Conservation (phyloP, 2,888 invertebrate genomes). For the Callimorpha dominula region DNA sequence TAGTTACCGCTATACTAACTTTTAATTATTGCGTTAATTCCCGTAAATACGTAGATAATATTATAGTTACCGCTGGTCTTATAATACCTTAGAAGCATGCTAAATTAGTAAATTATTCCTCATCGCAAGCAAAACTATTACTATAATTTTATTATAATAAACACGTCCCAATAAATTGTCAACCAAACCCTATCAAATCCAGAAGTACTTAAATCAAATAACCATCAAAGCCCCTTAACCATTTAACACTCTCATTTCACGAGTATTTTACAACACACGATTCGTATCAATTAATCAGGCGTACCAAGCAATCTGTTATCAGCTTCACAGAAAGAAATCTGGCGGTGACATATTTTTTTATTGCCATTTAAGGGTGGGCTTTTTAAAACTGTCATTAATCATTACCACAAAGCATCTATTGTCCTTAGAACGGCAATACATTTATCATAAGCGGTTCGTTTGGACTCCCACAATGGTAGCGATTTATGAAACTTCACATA, state of each 20-base stretch:
- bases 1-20: no score
- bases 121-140: neutral
- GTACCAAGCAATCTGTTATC: slow-evolving; percentile 51
- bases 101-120: neutral
- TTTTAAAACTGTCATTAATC: slow-evolving; percentile 71
- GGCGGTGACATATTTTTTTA: slow-evolving; percentile 55
- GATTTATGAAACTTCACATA: slow-evolving; percentile 75
- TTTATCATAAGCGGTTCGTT: slow-evolving; percentile 75
- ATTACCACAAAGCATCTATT: slow-evolving; percentile 63
- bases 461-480: slow-evolving; percentile 54
- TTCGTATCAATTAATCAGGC: slow-evolving; percentile 53
- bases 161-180: slow-evolving; percentile 11
- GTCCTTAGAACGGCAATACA: slow-evolving; percentile 71
- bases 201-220: slow-evolving; percentile 35
- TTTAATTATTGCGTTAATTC: no score
- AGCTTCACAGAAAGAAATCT: slow-evolving; percentile 52
- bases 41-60: no score
- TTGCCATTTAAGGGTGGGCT: slow-evolving; percentile 53
- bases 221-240: slow-evolving; percentile 14
- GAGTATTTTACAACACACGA: slow-evolving; percentile 43
- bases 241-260: slow-evolving; percentile 25
- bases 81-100: neutral
- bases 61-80: no score
- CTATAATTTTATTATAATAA: neutral
- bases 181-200: neutral